Base-by-base conservation (phyloP, 2,113 vertebrate genomes). In the Procavia capensis region DNA sequence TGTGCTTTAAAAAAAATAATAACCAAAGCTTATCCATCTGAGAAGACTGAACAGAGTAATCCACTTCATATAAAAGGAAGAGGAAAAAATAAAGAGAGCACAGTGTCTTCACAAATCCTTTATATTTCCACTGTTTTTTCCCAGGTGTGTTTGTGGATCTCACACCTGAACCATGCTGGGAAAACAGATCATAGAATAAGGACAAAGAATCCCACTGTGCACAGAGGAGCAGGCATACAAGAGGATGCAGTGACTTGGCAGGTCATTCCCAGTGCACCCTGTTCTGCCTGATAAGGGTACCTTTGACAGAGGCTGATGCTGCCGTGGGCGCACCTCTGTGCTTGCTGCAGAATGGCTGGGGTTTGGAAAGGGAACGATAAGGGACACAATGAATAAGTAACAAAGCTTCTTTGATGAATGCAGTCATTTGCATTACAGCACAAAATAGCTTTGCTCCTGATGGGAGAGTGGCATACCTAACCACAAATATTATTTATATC, bases 271-370 rank as follows among this genome's bases (percentile, higher is more conserved):
- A 88, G 76, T 68, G 98, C 98, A 50, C 98, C 98, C 99, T 98
- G 98, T 97, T 96, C 94, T 68, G 94, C 95, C 97, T 98, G 99
- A 99, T 99, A 99, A 99, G 99, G 97, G 88, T 97, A 88, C 95
- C 96, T 97, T 98, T 99, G 98, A 98, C 98, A 95, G 98, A 29
- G 7, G 97, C 98, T 98, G 98, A 98, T 97, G 98, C 98, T 96
- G 97, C 97, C 43, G 93, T 68, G 43, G 98, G 98, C 95, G 95
- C 98, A 98, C 98, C 97, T 98, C 98, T 17, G 11, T 89, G 97
- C 95, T 0, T 91, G 31, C 81, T 41, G 94, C 93, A 34, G 94
- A 96, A 76, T 93, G 88, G 29, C 92, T 39, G 54, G 90, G 97
- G 90, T 97, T 98, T 98, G 98, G 98, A 96, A 45, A 98, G 89